These are phyloP conservation scores for Cisticola juncidis DNA, from an alignment of 2,113 vertebrate species.

Conservation along the genomic window DNA sequence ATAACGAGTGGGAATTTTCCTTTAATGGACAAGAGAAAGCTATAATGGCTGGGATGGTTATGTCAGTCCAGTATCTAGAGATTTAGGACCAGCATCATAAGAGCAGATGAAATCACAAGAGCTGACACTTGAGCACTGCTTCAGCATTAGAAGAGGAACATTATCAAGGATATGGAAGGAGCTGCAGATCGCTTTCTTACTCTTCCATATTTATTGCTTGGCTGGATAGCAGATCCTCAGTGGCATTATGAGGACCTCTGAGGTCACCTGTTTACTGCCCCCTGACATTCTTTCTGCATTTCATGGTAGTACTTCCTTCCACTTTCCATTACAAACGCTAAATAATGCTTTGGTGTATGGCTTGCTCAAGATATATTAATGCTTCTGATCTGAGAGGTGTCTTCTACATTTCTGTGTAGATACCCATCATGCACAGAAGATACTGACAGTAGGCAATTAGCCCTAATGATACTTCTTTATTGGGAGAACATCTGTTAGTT, in stretches of 20 bases:
- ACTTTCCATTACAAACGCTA: neutral
- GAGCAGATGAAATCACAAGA: neutral
- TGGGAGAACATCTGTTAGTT: neutral
- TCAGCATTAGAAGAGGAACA: neutral
- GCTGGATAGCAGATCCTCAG: neutral
- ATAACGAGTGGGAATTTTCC: neutral
- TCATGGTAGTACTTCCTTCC: neutral
- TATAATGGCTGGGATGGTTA: neutral
- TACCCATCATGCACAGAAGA: neutral
- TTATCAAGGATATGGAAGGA: neutral
- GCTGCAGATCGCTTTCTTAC: neutral
- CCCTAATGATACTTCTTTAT: neutral
- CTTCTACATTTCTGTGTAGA: neutral
- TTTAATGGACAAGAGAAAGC: neutral
- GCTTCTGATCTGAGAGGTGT: neutral
- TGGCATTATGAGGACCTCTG: neutral
- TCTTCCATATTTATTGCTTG: neutral
- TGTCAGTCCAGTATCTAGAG: neutral
- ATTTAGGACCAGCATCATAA: neutral
- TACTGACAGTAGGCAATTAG: neutral
- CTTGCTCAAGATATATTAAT: neutral
- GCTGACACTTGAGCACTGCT: neutral
- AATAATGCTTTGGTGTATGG: neutral
- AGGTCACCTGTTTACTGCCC: neutral
- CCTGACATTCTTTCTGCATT: neutral